Evolutionary conservation across 1,140 invertebrate species (phyloP), one percentile per base, ranked within the genome.

Genomic region (Reticulitermes speratus): DNA sequence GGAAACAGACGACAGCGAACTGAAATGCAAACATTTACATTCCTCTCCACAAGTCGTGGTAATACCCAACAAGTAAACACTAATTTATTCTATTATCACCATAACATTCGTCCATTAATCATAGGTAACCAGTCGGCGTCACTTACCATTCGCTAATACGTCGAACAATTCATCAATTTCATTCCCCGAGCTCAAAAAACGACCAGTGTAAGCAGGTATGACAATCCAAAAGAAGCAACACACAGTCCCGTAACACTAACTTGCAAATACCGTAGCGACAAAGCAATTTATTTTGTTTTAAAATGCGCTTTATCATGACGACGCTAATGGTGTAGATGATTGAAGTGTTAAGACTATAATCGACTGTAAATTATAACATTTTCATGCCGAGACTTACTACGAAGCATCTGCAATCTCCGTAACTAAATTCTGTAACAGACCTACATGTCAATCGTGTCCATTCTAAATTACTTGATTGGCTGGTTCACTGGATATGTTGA

Each of bases 151-250:
- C 65, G 6, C 65, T 75, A 75, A 75, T 75, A 75, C 25, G 65
- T 75, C 65, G 65, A 75, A 75, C 65, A 75, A 75, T 75, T 75
- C 25, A 75, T 75, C 65, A 75, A 75, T 75, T 75, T 75, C 65
- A 75, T n/a, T 75, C 65, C 65, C 30, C 9, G n/a, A 75, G 65
- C 65, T 75, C n/a, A 75, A 75, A 75, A 75, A 75, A 75, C 7
- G 65, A 75, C 65, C n/a, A 75, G 25, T 30, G 30, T 9, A 30
- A 75, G n/a, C 65, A 75, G 65, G 65, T 75, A 75, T 75, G 65
- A 75, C 65, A 75, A 75, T 16, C 7, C 25, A 16, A 55, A 55
- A 75, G 11, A 75, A 75, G 65, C 65, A n/a, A 11, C 8, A 75
- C n/a, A 75, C 25, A 75, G n/a, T 75, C 65, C 25, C n/a, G 25